Evolutionary conservation across 2,888 invertebrate genomes (phyloP).

Genomic region (Athalia rosae): DNA sequence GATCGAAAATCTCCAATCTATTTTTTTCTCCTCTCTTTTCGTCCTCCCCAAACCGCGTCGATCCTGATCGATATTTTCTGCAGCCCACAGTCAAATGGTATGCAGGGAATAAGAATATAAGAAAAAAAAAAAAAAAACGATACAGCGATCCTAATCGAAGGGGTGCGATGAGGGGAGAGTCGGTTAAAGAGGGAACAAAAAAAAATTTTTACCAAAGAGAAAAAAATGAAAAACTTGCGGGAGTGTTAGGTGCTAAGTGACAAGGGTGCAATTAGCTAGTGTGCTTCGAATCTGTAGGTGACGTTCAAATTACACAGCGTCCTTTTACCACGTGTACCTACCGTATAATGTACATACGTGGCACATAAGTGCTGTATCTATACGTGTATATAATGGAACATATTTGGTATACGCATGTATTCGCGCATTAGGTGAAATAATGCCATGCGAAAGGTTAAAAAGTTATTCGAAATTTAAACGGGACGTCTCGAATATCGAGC

Average conservation of each 20-base stretch:
- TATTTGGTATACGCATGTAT: neutral
- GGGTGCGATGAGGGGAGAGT: too few relatives aligned
- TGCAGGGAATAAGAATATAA: too few relatives aligned
- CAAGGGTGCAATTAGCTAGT: conserved; percentile 40
- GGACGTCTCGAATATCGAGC: conserved; percentile 25
- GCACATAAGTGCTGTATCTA: too few relatives aligned
- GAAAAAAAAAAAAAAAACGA: neutral
- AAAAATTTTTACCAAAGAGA: neutral
- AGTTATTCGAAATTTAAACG: conserved; percentile 15
- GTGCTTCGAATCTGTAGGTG: conserved; percentile 23
- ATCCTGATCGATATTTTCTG: too few relatives aligned
- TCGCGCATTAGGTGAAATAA: conserved; percentile 13
- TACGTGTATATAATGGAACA: neutral
- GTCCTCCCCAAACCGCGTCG: too few relatives aligned
- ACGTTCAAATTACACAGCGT: conserved; percentile 31
- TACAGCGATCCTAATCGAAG: neutral
- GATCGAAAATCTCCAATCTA: too few relatives aligned
- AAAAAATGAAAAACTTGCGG: neutral
- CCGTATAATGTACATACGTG: neutral
- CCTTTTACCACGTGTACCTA: neutral
- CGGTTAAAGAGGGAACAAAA: neutral
- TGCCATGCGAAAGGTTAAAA: conserved; percentile 7
- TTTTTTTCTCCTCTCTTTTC: too few relatives aligned
- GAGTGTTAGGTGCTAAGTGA: conserved; percentile 9
- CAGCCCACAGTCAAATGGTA: too few relatives aligned